Evolutionary conservation across 2,113 vertebrate genomes (phyloP).

Genomic region (Corvus hawaiiensis): DNA sequence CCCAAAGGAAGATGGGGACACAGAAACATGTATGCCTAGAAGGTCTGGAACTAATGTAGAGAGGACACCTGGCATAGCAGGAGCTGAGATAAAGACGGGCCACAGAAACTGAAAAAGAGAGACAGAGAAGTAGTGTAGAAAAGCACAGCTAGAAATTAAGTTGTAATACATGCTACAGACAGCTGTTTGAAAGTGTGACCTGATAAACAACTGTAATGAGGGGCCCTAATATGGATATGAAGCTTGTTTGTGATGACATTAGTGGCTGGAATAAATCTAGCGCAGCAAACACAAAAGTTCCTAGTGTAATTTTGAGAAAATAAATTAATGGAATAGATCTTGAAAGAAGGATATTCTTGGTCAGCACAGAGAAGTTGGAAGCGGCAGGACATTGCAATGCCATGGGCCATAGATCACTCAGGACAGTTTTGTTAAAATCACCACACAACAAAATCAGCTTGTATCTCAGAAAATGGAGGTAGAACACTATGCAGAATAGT

Average conservation of each 20-base stretch:
- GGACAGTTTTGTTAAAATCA: not conserved
- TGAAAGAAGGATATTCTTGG: not conserved
- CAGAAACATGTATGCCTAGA: not conserved
- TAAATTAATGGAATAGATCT: not conserved
- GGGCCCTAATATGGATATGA: not conserved
- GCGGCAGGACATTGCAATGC: not conserved
- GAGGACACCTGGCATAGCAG: constrained; percentile 54
- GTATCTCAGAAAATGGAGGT: not conserved
- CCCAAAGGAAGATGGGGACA: not conserved
- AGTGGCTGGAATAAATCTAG: not conserved
- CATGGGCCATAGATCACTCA: not conserved
- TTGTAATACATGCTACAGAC: not conserved
- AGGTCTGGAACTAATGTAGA: constrained; percentile 51
- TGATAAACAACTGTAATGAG: not conserved
- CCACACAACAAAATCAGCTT: not conserved
- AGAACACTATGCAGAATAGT: not conserved
- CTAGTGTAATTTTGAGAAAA: not conserved
- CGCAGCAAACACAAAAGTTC: not conserved
- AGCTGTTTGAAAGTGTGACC: constrained; percentile 12
- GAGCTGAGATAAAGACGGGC: constrained; percentile 46
- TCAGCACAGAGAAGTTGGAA: not conserved
- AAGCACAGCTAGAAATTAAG: constrained; percentile 16
- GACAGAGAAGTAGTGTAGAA: not conserved
- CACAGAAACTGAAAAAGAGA: not conserved
- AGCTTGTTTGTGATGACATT: not conserved